These are phyloP conservation scores for Falco punctatus DNA, from an alignment of 2,113 vertebrate species.

Conservation along the genomic window DNA sequence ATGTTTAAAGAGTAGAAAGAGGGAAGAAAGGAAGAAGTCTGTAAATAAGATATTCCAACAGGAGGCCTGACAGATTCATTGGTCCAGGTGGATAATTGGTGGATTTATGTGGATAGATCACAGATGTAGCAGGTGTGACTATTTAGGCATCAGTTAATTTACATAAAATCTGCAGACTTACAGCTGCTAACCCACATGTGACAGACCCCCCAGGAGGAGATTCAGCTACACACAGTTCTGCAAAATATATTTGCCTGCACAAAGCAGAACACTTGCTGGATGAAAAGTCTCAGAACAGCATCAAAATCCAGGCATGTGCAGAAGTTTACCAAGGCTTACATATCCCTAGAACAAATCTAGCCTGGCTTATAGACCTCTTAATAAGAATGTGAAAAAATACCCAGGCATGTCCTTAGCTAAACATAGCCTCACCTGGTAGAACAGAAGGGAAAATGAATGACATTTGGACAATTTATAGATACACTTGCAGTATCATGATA, in stretches of 20 bases:
- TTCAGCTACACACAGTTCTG: background rate
- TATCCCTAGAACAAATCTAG: background rate
- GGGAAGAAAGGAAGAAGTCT: background rate
- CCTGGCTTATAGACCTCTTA: background rate
- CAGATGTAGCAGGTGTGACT: background rate
- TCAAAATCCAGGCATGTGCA: background rate
- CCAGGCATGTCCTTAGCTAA: background rate
- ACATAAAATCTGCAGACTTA: background rate
- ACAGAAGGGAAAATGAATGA: background rate
- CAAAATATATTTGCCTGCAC: background rate
- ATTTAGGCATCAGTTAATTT: background rate
- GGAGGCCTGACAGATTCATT: background rate
- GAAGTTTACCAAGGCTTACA: background rate
- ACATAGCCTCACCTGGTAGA: background rate
- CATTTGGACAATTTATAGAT: background rate
- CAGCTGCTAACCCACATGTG: background rate
- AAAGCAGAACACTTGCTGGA: background rate
- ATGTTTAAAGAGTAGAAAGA: background rate
- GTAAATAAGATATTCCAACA: background rate
- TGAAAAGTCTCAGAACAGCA: background rate
- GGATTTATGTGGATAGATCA: background rate
- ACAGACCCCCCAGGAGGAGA: rapidly evolving
- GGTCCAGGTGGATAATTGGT: background rate
- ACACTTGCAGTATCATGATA: background rate
- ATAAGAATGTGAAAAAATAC: background rate